These are phyloP conservation scores for Glandiceps talaboti DNA, from an alignment of 53 echinoderm and acorn worm genomes.

Conservation along the genomic window DNA sequence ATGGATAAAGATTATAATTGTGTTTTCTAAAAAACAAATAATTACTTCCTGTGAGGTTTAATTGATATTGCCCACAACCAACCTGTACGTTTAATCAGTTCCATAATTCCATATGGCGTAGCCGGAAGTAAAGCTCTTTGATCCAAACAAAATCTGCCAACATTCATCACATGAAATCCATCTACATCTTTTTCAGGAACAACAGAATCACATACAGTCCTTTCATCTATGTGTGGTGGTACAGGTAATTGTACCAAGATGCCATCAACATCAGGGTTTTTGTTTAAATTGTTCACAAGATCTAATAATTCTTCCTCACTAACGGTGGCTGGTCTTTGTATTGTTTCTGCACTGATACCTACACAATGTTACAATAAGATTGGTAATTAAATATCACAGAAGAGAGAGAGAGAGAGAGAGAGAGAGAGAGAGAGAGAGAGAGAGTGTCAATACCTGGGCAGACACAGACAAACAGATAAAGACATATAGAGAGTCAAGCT, in stretches of 20 bases:
- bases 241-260: conserved; percentile 74
- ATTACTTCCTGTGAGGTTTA: background rate
- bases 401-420: no score
- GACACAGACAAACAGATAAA: no score
- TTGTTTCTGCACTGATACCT: conserved; percentile 76
- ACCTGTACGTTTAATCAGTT: conserved; percentile 66
- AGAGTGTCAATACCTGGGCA: no score
- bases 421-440: no score
- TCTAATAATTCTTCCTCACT: conserved; percentile 50
- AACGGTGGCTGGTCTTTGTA: conserved; percentile 39
- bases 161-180: conserved; percentile 75
- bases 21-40: background rate
- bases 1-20: background rate
- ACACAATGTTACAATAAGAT: no score
- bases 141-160: conserved; percentile 70
- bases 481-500: no score
- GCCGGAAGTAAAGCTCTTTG: conserved; percentile 66
- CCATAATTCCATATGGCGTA: conserved; percentile 78
- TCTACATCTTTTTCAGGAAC: conserved; percentile 69
- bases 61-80: no score
- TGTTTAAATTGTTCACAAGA: conserved; percentile 45
- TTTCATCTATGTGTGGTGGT: conserved; percentile 67
- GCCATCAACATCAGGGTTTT: conserved; percentile 56
- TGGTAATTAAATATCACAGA: no score
- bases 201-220: conserved; percentile 66